Evolutionary conservation across 2,113 vertebrate species (phyloP).

Genomic region (Stictonetta naevosa): DNA sequence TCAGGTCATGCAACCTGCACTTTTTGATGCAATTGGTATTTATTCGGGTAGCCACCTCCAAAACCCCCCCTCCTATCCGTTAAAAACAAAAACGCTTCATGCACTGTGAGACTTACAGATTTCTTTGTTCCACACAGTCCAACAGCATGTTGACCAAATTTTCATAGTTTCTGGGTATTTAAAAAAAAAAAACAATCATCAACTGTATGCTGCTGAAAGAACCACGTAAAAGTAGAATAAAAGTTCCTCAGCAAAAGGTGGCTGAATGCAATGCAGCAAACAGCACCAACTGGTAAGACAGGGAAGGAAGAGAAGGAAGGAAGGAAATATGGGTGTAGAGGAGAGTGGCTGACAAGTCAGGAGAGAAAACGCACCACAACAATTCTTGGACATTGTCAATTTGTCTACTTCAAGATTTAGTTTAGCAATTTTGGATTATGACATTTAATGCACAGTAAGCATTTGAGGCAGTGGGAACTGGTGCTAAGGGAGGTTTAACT

Average conservation of each 20-base stretch:
- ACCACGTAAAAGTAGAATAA: background rate
- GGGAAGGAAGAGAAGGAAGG: background rate
- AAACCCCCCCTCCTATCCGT: background rate
- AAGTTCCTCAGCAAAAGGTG: background rate
- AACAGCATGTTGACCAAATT: constrained; percentile 87
- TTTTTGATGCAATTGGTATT: background rate
- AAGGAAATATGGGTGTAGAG: fast-evolving
- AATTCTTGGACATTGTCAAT: background rate
- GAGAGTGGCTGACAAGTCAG: background rate
- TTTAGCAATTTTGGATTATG: background rate
- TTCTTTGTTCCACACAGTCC: constrained; percentile 88
- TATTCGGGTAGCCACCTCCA: background rate
- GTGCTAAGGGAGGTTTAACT: constrained; percentile 6
- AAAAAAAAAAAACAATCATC: background rate
- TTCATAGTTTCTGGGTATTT: constrained; percentile 86
- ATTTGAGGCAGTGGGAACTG: background rate
- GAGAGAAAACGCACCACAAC: background rate
- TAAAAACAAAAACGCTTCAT: background rate
- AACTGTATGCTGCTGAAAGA: background rate
- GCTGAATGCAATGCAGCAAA: background rate
- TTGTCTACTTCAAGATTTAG: background rate
- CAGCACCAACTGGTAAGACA: background rate
- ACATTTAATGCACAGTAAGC: background rate
- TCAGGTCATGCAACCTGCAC: background rate
- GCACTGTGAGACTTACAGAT: constrained; percentile 84